A percentile compares a stretch with the other conserved stretches of the same genome.
Conservation (phyloP, 2,113 vertebrate genomes). For the Nerophis lumbriciformis region DNA sequence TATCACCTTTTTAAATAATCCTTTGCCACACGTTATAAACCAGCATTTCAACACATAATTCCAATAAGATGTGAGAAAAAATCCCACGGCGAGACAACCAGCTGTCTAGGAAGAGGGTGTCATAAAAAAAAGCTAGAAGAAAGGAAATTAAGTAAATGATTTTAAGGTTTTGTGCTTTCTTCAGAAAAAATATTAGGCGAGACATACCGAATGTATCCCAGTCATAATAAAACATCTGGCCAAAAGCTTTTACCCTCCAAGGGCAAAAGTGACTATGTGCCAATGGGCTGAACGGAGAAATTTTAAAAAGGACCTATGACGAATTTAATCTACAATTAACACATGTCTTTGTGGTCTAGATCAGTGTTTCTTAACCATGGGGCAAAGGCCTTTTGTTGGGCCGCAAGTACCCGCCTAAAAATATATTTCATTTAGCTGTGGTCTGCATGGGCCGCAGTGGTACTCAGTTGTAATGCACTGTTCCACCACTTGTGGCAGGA, state of each 20-base stretch:
- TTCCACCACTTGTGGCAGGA: no score
- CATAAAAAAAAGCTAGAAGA: slow-evolving; percentile 11
- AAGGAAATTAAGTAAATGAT: slow-evolving; percentile 27
- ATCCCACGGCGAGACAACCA: slow-evolving; percentile 35
- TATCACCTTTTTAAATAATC: slow-evolving; percentile 37
- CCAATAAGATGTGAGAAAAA: slow-evolving; percentile 52
- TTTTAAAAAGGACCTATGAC: slow-evolving; percentile 7
- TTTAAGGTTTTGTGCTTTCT: slow-evolving; percentile 7
- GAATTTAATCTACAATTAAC: no score
- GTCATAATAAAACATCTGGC: slow-evolving; percentile 37
- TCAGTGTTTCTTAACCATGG: no score
- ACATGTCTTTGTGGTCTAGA: no score
- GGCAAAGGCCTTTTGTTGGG: no score
- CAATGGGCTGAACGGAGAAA: slow-evolving; percentile 49
- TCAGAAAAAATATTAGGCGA: neutral
- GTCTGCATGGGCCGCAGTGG: no score
- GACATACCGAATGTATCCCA: slow-evolving; percentile 12
- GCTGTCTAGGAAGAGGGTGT: slow-evolving; percentile 44
- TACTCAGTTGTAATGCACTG: no score
- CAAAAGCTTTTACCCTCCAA: neutral
- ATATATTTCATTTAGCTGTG: no score
- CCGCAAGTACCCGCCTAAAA: no score
- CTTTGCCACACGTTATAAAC: slow-evolving; percentile 37
- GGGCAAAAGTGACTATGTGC: slow-evolving; percentile 11
- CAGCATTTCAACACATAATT: slow-evolving; percentile 31